Evolutionary conservation across 2,113 vertebrate genomes (phyloP).

Genomic region (Halichoeres trimaculatus): DNA sequence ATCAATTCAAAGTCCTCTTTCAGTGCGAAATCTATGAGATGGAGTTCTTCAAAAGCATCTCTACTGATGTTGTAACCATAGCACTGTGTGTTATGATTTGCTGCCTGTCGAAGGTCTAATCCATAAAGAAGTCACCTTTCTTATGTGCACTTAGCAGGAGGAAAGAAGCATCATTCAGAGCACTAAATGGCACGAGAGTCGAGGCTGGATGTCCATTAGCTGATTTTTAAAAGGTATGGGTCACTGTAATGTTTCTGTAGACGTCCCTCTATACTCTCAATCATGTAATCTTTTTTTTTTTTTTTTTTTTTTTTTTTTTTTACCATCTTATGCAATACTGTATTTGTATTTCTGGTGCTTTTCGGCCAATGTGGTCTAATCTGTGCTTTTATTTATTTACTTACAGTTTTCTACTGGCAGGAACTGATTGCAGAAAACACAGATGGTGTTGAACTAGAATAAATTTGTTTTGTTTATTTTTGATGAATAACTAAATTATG

Average conservation of each 20-base stretch:
- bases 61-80: conserved; percentile 15
- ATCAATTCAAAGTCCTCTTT: conserved; percentile 41
- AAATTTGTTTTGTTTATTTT: too few species aligned
- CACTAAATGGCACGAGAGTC: conserved; percentile 8
- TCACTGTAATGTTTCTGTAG: background rate
- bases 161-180: conserved; percentile 1
- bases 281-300: background rate
- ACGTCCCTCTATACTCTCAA: background rate
- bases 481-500: too few species aligned
- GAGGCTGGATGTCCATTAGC: conserved; percentile 8
- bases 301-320: too few species aligned
- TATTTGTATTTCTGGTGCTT: too few species aligned
- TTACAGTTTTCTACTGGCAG: too few species aligned
- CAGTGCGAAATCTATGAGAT: conserved; percentile 45
- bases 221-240: background rate
- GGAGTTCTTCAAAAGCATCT: conserved; percentile 43
- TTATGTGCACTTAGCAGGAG: conserved; percentile 14
- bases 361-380: too few species aligned
- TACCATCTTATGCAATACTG: background rate
- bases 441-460: too few species aligned
- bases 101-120: conserved; percentile 11
- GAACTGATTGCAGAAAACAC: too few species aligned
- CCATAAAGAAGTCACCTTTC: conserved; percentile 26
- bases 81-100: background rate
- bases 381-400: too few species aligned